Evolutionary conservation across 2,797 vertebrate genomes (phyloP).

Genomic region (Myioborus melanocephalus): DNA sequence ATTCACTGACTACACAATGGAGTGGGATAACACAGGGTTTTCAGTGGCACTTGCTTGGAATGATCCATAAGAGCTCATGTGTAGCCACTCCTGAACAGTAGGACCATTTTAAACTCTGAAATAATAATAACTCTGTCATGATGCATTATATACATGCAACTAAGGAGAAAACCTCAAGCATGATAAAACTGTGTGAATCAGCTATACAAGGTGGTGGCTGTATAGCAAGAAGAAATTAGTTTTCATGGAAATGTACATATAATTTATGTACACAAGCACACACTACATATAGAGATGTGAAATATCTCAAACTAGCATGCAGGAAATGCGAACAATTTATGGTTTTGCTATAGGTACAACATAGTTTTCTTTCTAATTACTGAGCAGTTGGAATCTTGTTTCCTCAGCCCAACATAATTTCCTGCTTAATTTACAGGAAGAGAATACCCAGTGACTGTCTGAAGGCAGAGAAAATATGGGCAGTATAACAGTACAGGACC

Average conservation of each 20-base stretch:
- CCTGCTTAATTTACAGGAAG: slow-evolving; percentile 71
- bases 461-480: slow-evolving; percentile 37
- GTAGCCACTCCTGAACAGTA: not conserved
- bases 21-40: not conserved
- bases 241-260: not conserved
- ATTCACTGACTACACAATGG: not conserved
- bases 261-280: not conserved
- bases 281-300: not conserved
- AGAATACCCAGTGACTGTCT: slow-evolving; percentile 56
- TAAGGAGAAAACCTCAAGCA: not conserved
- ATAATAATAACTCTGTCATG: not conserved
- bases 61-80: not conserved
- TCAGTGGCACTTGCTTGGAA: not conserved
- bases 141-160: not conserved
- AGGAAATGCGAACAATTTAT: slow-evolving; percentile 48
- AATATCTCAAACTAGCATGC: slow-evolving; percentile 52
- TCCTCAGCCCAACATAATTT: slow-evolving; percentile 68
- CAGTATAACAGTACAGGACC: slow-evolving; percentile 55
- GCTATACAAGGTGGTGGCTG: not conserved
- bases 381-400: slow-evolving; percentile 66
- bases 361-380: slow-evolving; percentile 63
- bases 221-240: not conserved
- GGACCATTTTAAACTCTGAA: not conserved
- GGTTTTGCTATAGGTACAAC: slow-evolving; percentile 48
- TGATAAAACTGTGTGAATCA: not conserved